A percentile compares a stretch with the other conserved stretches of the same genome.
phyloP scores from a whole-genome alignment of 1,140 invertebrate genomes.

The Tetramorium alpestre region DNA sequence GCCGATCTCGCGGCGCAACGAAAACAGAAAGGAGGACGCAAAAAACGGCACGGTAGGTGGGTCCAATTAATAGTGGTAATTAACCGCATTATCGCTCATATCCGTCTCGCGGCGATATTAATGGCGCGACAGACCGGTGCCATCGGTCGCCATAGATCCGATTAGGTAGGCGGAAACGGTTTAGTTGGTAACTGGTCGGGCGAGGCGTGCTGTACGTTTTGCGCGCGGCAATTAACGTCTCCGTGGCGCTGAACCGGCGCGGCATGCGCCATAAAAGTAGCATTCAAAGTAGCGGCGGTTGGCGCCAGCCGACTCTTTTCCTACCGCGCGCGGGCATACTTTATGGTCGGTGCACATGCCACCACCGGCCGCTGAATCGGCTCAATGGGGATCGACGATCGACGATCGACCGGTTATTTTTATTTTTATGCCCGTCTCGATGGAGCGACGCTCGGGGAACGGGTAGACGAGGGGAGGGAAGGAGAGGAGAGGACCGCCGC shows the following conservation, averaged over 20 bases:
- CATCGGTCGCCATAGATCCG: constrained; percentile 26
- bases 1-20: neutral
- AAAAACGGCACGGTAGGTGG: neutral
- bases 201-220: constrained; percentile 49
- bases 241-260: constrained; percentile 69
- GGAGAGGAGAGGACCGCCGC: neutral
- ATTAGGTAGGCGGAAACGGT: constrained; percentile 49
- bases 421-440: constrained; percentile 28
- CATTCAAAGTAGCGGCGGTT: constrained; percentile 79
- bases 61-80: neutral
- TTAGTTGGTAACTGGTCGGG: constrained; percentile 49
- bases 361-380: constrained; percentile 40
- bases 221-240: constrained; percentile 69
- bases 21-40: neutral
- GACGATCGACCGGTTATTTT: constrained; percentile 58
- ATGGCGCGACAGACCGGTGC: constrained; percentile 28
- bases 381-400: constrained; percentile 64
- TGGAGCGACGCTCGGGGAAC: neutral
- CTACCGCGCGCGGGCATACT: constrained; percentile 76
- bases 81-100: constrained; percentile 1
- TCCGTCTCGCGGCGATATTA: constrained; percentile 23
- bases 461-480: neutral
- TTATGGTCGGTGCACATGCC: constrained; percentile 73
- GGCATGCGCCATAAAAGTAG: constrained; percentile 78
- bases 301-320: constrained; percentile 79